Evolutionary conservation across 2,113 vertebrate species (phyloP), one percentile per base, ranked within the genome.

Genomic region (Nanorana parkeri): DNA sequence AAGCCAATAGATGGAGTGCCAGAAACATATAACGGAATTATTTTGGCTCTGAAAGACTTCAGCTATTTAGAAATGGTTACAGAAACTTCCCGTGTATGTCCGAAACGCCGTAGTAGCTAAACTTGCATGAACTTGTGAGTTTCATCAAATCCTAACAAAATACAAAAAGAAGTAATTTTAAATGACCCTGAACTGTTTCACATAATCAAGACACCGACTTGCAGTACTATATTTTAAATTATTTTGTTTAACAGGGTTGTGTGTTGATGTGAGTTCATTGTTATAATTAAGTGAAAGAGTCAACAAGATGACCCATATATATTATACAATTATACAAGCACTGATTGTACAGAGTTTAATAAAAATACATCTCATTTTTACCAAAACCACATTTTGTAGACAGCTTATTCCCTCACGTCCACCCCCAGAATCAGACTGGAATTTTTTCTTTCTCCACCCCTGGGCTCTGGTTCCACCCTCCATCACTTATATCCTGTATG

Each of bases 401-500:
- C 69, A 17, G 52, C 61, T 76, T 56, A 76, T 15, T 65, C 54
- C 58, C 26, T 86, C 81, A 28, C 20, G 72, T 65, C 73, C 68
- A 81, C 66, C 67, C 72, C 84, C 68, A 74, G 47, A 72, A 72
- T 85, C 81, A 85, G 64, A 85, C 71, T 81, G 69, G 63, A 83
- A 74, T 85, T 86, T 66, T 80, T 75, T 77, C 60, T 75, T 26
- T 75, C 83, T 76, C 72, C 80, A 76, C 63, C 80, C 72, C 69
- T 83, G 68, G 80, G 71, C 80, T 76, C 77, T 68, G 19, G 84
- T 74, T 86, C 77, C 84, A 84, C 19, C 1, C 81, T 85, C 54
- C 64, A 82, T 68, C 80, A 75, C 71, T 65, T 86, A 61, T 21
- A 84, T 51, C 66, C 86, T 88, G 58, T 79, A 78, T 78, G 85